Evolutionary conservation across 2,113 vertebrate species (phyloP).

Genomic region (Trochalopteron elliotii): DNA sequence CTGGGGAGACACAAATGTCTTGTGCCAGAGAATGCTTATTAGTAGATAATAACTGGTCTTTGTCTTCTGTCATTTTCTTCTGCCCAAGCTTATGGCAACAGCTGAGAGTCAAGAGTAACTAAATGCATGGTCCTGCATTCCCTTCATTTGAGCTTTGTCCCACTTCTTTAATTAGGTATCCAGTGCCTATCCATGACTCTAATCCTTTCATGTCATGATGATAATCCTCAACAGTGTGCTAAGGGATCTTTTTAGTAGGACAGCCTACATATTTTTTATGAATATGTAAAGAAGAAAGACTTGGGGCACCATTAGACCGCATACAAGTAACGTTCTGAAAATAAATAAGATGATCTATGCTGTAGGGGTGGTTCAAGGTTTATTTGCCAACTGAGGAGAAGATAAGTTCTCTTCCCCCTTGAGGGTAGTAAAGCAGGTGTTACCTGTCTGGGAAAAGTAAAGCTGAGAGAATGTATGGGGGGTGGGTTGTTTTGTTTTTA

Average conservation of each 20-base stretch:
- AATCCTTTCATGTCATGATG: neutral
- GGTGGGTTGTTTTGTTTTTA: neutral
- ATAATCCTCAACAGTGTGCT: neutral
- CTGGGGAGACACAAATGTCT: neutral
- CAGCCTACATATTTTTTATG: neutral
- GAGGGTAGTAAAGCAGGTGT: neutral
- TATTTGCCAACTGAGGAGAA: neutral
- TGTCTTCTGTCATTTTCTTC: neutral
- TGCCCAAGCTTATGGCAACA: neutral
- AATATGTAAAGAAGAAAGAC: neutral
- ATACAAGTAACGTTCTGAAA: neutral
- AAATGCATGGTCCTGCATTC: neutral
- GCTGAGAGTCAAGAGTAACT: neutral
- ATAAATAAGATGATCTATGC: neutral
- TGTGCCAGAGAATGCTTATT: neutral
- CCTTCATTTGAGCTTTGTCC: neutral
- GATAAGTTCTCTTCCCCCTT: neutral
- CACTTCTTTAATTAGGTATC: neutral
- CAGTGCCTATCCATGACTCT: neutral
- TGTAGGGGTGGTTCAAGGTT: neutral
- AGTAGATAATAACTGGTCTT: neutral
- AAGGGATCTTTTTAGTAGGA: neutral
- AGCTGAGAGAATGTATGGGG: neutral
- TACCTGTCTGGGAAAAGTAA: neutral
- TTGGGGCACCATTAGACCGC: neutral